Conservation (phyloP, 2,888 invertebrate species). For the Andricus curvator region DNA sequence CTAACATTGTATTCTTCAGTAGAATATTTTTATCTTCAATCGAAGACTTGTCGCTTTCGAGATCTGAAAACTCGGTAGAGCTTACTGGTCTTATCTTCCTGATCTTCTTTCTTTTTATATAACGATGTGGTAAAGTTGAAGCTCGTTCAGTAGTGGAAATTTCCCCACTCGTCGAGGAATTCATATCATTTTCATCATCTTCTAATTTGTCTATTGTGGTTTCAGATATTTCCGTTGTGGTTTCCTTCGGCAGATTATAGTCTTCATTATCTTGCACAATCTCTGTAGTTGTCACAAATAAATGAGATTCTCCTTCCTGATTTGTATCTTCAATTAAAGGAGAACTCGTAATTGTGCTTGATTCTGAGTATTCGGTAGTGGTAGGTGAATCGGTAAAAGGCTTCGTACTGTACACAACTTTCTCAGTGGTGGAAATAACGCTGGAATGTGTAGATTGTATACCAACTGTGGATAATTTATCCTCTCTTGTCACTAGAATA, state of each 20-base stretch:
- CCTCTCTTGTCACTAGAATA: not conserved
- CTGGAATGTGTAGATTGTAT: not conserved
- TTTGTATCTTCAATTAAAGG: not conserved
- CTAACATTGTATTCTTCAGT: too few relatives aligned
- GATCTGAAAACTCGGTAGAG: not conserved
- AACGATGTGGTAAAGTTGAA: not conserved
- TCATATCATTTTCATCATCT: not conserved
- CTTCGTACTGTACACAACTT: not conserved
- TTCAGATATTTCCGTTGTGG: slow-evolving; percentile 8
- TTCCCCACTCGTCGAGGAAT: not conserved
- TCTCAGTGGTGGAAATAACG: not conserved
- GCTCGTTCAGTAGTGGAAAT: not conserved
- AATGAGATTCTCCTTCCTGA: not conserved
- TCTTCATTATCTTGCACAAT: not conserved
- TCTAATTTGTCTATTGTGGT: not conserved
- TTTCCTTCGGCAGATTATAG: not conserved
- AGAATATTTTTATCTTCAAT: slow-evolving; percentile 5
- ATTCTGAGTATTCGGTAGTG: not conserved
- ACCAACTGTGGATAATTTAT: not conserved
- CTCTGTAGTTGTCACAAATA: not conserved
- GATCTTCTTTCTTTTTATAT: slow-evolving; percentile 16
- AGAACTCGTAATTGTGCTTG: not conserved
- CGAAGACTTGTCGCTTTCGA: not conserved
- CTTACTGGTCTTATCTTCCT: not conserved
- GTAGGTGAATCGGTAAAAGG: not conserved